Conservation (phyloP, 2,888 invertebrate genomes). For the Seira sanloemensis region DNA sequence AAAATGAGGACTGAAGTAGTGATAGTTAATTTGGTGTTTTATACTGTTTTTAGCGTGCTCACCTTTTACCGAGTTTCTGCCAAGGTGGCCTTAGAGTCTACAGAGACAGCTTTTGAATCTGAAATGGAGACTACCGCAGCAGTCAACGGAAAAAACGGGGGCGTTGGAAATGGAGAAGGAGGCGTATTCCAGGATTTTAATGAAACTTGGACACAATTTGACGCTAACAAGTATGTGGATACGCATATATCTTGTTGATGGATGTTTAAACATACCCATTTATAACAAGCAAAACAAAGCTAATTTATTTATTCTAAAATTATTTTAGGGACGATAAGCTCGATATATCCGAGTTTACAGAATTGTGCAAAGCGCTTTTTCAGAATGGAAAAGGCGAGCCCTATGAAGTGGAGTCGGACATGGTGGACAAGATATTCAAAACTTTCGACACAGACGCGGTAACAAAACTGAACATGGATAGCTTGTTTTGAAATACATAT, state of each 20-base stretch:
- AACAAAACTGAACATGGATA: constrained; percentile 59
- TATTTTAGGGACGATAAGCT: constrained; percentile 84
- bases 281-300: background rate
- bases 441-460: constrained; percentile 86
- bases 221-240: background rate
- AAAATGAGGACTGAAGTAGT: no score
- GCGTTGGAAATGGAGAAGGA: background rate
- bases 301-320: constrained; percentile 76
- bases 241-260: no score
- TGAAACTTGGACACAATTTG: background rate
- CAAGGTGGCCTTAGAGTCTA: no score
- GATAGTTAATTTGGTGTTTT: no score
- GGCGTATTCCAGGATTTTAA: background rate
- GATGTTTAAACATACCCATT: no score
- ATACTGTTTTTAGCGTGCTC: no score
- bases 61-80: no score
- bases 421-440: constrained; percentile 85
- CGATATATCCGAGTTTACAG: constrained; percentile 84
- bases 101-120: background rate
- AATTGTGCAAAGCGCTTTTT: constrained; percentile 90
- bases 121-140: background rate
- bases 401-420: constrained; percentile 84
- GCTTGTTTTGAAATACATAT: background rate
- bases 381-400: constrained; percentile 90
- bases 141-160: background rate